Base-by-base conservation (phyloP, 2,113 vertebrate genomes). In the Bubo bubo region DNA sequence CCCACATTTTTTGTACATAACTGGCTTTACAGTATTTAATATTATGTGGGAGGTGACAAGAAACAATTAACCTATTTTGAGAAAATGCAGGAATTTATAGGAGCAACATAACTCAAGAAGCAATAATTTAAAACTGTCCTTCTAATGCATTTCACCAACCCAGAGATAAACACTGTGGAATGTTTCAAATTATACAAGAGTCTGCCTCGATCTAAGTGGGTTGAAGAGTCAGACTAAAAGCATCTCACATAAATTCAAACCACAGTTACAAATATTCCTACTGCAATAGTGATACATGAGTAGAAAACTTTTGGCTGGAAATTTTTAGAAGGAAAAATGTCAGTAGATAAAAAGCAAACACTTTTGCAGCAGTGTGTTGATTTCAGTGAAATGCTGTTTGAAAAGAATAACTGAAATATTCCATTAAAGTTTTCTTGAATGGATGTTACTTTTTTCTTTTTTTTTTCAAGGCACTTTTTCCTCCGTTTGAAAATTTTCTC, bases 171-270 rank as follows among this genome's bases (percentile, higher is more conserved):
- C 72, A 84, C 34, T n/a, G 14, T 67, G 49, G 93, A 92, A 92
- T 86, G 86, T 95, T 96, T 95, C 91, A 58, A 89, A 94, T 91
- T 93, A 94, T 82, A 60, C 49, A 87, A 79, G 49, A 95, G 73
- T 72, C 83, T 91, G 91, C 49, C 86, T 95, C 4, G 6, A 72
- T 84, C 73, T 95, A 83, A 93, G 84, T 66, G 73, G 71, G 56
- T n/a, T 72, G 86, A 84, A 91, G 76, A 95, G 56, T 84, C 94
- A 97, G 86, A 59, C 80, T 94, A 87, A 85, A 97, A 95, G 73
- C 80, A 87, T 97, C 88, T 94, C 56, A 2, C 56, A 71, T 72
- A 91, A 95, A 87, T 92, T 95, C 73, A 94, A 93, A 87, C 94
- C 80, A 47, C 77, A 94, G 74, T 76, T 87, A 53, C 66, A 89